Evolutionary conservation across 2,797 vertebrate genomes (phyloP).

Genomic region (Helarctos malayanus): DNA sequence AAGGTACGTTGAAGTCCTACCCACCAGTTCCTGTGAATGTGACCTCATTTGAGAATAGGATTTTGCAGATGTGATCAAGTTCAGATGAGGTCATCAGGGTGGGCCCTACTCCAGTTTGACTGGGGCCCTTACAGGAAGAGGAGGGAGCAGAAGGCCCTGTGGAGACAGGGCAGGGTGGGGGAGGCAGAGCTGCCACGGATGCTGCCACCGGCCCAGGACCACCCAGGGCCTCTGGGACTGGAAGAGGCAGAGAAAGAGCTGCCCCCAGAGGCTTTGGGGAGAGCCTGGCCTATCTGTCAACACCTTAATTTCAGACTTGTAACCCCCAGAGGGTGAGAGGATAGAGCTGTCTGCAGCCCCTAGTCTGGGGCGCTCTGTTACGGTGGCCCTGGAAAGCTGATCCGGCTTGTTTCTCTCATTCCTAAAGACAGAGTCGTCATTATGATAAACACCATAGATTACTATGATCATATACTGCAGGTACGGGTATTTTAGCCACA

Average conservation of each 20-base stretch:
- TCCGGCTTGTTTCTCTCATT: neutral
- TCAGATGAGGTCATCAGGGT: rapidly evolving
- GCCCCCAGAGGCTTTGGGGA: rapidly evolving
- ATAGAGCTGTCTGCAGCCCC: neutral
- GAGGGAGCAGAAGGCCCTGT: rapidly evolving
- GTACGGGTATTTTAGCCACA: neutral
- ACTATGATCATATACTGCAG: rapidly evolving
- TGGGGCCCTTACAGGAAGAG: neutral
- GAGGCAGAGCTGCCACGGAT: neutral
- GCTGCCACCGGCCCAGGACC: neutral
- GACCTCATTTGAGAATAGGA: neutral
- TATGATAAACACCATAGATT: neutral
- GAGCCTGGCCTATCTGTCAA: rapidly evolving
- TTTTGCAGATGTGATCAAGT: neutral
- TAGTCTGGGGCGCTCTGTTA: rapidly evolving
- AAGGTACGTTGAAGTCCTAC: neutral
- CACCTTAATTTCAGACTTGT: rapidly evolving
- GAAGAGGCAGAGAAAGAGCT: neutral
- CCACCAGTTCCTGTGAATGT: neutral
- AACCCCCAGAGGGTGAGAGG: neutral
- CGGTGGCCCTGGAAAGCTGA: neutral
- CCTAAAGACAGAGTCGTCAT: neutral
- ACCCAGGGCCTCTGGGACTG: rapidly evolving
- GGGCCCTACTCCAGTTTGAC: rapidly evolving
- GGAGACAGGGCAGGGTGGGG: rapidly evolving